phyloP scores from a whole-genome alignment of 2,797 vertebrate species.

The Bryconaethiops microstoma region DNA sequence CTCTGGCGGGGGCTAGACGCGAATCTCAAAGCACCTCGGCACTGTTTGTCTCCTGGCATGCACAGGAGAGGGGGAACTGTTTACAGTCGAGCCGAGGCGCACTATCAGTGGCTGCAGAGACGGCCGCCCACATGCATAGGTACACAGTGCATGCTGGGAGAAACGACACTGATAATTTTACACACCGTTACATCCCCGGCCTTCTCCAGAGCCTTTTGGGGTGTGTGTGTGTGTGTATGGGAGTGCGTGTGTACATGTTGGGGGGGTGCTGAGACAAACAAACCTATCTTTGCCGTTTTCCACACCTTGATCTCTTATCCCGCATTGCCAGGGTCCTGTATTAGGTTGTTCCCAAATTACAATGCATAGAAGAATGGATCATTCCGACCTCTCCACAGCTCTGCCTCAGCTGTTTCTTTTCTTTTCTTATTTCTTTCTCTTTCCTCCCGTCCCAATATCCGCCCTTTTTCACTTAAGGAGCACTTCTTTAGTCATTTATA shows the following conservation, averaged over 20 bases:
- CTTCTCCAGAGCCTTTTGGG: constrained; percentile 58
- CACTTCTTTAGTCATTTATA: not conserved
- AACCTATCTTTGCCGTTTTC: constrained; percentile 63
- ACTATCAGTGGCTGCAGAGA: constrained; percentile 36
- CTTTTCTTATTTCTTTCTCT: not conserved
- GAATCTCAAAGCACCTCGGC: constrained; percentile 11
- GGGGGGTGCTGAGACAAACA: constrained; percentile 63
- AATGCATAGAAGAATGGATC: constrained; percentile 43
- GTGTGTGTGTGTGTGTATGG: constrained; percentile 19
- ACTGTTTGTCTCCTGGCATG: constrained; percentile 29
- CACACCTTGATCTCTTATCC: constrained; percentile 53
- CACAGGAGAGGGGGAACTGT: constrained; percentile 19
- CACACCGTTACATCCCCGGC: constrained; percentile 65
- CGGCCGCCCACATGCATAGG: constrained; percentile 39
- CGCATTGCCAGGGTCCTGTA: constrained; percentile 27
- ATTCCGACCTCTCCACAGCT: not conserved
- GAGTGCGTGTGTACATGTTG: too few species aligned
- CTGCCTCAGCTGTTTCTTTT: not conserved
- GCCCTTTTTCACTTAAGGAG: constrained; percentile 10
- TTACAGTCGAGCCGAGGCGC: constrained; percentile 37
- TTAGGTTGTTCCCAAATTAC: constrained; percentile 58
- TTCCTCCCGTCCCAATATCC: not conserved
- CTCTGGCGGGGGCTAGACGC: not conserved
- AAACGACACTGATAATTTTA: constrained; percentile 65
- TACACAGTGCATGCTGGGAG: constrained; percentile 14